phyloP scores from a whole-genome alignment of 2,113 vertebrate genomes.

The Porphyrio hochstetteri region DNA sequence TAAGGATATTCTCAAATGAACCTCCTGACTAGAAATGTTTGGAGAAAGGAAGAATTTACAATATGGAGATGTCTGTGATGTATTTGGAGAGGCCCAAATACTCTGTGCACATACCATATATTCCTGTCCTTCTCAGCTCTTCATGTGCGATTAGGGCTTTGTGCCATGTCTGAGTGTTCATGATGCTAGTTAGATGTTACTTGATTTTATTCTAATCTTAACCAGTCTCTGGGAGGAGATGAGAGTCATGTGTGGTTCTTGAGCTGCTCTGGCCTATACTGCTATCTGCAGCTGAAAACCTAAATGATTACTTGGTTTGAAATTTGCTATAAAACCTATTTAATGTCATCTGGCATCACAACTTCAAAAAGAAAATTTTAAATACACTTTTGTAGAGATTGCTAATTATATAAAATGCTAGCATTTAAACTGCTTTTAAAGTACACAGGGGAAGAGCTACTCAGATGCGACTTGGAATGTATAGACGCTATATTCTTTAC shows the following conservation, averaged over 20 bases:
- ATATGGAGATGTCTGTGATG: not conserved
- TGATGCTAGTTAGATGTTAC: not conserved
- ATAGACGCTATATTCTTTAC: not conserved
- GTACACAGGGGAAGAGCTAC: not conserved
- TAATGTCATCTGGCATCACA: not conserved
- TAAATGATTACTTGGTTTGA: not conserved
- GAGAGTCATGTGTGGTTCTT: not conserved
- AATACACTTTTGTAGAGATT: not conserved
- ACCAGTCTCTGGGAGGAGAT: not conserved
- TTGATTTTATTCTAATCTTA: not conserved
- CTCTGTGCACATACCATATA: not conserved
- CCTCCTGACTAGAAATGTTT: not conserved
- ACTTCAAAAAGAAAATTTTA: constrained; percentile 22
- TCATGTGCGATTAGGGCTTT: not conserved
- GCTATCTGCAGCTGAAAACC: not conserved
- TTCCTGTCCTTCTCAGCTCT: not conserved
- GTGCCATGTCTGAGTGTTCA: not conserved
- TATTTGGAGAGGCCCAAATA: not conserved
- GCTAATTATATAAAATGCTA: constrained; percentile 4
- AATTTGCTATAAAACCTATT: not conserved
- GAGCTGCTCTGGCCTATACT: not conserved
- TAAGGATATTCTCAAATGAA: not conserved
- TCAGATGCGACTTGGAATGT: not conserved
- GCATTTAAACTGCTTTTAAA: constrained; percentile 12
- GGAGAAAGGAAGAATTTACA: not conserved